Evolutionary conservation across 2,113 vertebrate genomes (phyloP), one percentile per base, ranked within the genome.

Genomic region (Equus przewalskii): DNA sequence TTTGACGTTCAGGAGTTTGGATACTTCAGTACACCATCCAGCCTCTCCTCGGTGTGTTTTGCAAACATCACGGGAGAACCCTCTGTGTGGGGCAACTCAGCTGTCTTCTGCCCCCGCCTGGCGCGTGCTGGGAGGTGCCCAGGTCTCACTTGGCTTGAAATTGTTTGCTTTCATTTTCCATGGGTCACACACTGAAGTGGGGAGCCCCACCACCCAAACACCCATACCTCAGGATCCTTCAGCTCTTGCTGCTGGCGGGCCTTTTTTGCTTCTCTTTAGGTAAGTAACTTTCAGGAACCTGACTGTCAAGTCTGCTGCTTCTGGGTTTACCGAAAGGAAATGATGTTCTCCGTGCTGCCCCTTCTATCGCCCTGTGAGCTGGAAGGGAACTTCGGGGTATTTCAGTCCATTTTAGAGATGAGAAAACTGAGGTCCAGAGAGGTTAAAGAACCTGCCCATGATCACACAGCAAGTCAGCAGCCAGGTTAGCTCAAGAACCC

Each of bases 261-360:
- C 36, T 87, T 58, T 30, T 49, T 3, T 1, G 1, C 62, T n/a
- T 26, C 24, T 62, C 67, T 76, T 89, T 86, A 97, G 98, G 97
- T 98, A 98, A 97, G 96, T 33, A 83, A 54, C 51, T 78, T 87
- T 41, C 41, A 76, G 80, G 67, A 91, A 73, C 21, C 41, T 90
- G 30, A 60, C 75, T 30, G 51, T 41, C 36, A 41, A 93, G 9
- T 87, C 5, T 14, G 36, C 44, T 56, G 58, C n/a, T 36, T 79
- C 28, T 3, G 18, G 26, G 62, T 58, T 80, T 69, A 76, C 56
- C 49, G 54, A 72, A 86, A 89, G 18, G 67, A 41, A 15, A 22
- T 16, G 19, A 44, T 14, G 28, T 60, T 95, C 58, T 86, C 28
- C 73, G 41, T 62, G 60, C 22, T 33, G 22, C 6, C 6, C 28